Conservation (phyloP, 1,140 invertebrate genomes). For the Cryptotermes secundus region DNA sequence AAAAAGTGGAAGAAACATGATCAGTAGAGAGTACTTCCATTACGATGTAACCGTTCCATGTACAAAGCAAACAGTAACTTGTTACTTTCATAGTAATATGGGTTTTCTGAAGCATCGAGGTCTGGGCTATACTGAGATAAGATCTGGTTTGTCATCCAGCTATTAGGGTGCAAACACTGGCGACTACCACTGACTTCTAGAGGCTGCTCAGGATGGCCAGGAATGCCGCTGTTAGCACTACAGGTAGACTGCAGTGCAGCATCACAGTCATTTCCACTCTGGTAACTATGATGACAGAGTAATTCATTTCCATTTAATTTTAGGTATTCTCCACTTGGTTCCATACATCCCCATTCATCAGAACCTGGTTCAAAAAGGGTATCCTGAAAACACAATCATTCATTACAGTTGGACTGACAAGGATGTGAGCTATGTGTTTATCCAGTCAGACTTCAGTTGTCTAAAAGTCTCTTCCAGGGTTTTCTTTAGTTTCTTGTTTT, state of each 20-base stretch:
- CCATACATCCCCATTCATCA: background rate
- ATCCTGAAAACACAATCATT: background rate
- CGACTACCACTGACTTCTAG: background rate
- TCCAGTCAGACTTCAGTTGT: too few relatives aligned
- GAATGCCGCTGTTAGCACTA: background rate
- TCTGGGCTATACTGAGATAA: slow-evolving; percentile 53
- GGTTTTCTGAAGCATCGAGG: slow-evolving; percentile 57
- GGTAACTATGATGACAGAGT: background rate
- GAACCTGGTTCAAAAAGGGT: background rate
- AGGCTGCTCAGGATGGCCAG: background rate
- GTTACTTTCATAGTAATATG: slow-evolving; percentile 63
- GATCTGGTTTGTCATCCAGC: slow-evolving; percentile 30
- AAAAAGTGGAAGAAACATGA: too few relatives aligned
- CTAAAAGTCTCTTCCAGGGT: too few relatives aligned
- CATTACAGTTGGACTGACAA: too few relatives aligned
- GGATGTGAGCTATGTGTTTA: too few relatives aligned
- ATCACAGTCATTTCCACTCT: background rate
- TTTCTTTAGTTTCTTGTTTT: too few relatives aligned
- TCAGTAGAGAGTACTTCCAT: slow-evolving; percentile 23
- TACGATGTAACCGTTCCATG: slow-evolving; percentile 51
- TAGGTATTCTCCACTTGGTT: background rate
- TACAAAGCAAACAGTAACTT: slow-evolving; percentile 61
- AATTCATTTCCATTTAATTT: background rate
- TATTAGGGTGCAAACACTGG: background rate
- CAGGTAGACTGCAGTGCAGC: background rate